Evolutionary conservation across 1,140 invertebrate species (phyloP).

Genomic region (Brachionus sp.): DNA sequence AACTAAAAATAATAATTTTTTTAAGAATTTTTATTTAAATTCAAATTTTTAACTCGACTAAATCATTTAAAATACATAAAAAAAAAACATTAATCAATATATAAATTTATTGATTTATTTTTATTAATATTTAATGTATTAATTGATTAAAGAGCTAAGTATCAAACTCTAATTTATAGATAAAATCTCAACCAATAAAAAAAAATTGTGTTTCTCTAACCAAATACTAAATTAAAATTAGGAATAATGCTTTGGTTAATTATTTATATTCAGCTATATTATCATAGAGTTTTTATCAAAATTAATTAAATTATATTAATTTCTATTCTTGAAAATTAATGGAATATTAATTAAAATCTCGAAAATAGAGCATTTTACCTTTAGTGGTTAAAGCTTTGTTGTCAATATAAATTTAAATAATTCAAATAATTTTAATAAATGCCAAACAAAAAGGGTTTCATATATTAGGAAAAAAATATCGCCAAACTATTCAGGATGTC

Average conservation of each 20-base stretch:
- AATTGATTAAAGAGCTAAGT: not conserved
- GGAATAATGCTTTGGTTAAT: not conserved
- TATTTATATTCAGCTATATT: not conserved
- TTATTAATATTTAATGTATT: not conserved
- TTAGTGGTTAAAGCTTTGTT: not conserved
- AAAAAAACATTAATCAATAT: not conserved
- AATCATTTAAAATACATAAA: no score
- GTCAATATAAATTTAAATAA: not conserved
- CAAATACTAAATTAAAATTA: not conserved
- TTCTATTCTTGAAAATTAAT: not conserved
- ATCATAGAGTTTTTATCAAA: not conserved
- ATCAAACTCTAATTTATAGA: not conserved
- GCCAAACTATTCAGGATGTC: no score
- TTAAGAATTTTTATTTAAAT: no score
- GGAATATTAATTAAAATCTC: not conserved
- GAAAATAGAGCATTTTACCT: not conserved
- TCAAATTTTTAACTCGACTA: no score
- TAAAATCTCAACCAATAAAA: not conserved
- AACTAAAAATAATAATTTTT: no score
- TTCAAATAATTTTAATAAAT: not conserved
- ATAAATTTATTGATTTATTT: not conserved
- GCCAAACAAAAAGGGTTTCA: not conserved
- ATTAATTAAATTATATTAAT: not conserved
- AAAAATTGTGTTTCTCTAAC: not conserved
- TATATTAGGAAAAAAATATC: no score